Percentiles rank a stretch among this genome's conserved stretches.
phyloP scores from a whole-genome alignment of 2,888 invertebrate species.

The Drosophila pegasa region DNA sequence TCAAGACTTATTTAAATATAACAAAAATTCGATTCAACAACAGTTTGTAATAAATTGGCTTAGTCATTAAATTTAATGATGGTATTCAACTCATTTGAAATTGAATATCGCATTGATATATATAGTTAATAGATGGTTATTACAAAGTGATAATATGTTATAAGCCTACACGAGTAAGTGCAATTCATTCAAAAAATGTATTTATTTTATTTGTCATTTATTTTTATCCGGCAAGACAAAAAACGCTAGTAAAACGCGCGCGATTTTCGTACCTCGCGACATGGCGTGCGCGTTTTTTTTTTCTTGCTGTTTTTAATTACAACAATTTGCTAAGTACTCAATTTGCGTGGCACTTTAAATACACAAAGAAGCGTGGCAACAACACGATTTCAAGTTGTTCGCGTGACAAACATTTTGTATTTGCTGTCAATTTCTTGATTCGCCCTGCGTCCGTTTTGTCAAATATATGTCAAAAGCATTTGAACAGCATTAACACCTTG shows the following conservation, averaged over 20 bases:
- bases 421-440: constrained; percentile 40
- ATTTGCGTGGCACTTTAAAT: constrained; percentile 60
- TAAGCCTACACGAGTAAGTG: not conserved
- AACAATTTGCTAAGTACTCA: constrained; percentile 72
- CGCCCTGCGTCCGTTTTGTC: constrained; percentile 1
- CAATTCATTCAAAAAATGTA: not conserved
- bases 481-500: constrained; percentile 64
- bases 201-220: too few relatives aligned
- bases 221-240: not conserved
- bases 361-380: constrained; percentile 18
- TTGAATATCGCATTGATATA: not conserved
- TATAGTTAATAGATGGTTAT: constrained; percentile 1
- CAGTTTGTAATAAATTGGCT: too few relatives aligned
- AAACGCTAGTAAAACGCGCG: constrained; percentile 8
- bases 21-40: not conserved
- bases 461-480: constrained; percentile 35
- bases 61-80: not conserved
- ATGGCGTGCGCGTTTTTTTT: constrained; percentile 38
- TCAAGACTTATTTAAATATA: not conserved
- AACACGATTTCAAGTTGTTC: constrained; percentile 39
- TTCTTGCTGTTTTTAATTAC: constrained; percentile 50
- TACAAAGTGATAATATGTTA: constrained; percentile 18
- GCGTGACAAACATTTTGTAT: constrained; percentile 54
- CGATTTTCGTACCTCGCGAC: constrained; percentile 16
- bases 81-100: too few relatives aligned